Evolutionary conservation across 2,113 vertebrate species (phyloP).

Genomic region (Sceloporus undulatus): DNA sequence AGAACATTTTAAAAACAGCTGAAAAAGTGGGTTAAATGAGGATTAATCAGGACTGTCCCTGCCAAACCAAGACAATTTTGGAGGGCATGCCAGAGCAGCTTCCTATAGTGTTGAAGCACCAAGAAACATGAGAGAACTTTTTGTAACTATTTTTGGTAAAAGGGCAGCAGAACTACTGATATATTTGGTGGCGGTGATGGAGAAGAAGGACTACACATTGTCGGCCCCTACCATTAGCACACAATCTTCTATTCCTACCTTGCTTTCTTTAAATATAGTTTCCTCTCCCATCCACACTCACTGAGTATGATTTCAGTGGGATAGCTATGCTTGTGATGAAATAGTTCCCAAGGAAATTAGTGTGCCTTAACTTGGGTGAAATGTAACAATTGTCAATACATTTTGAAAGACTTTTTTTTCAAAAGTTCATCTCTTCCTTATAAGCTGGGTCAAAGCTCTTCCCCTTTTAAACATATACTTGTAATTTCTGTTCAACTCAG

Average conservation of each 20-base stretch:
- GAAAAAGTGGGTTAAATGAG: too few species aligned
- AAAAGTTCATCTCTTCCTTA: background rate
- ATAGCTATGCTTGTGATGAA: background rate
- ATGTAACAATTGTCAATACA: background rate
- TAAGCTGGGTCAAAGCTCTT: background rate
- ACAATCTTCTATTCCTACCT: background rate
- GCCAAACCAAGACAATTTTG: too few species aligned
- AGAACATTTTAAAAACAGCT: too few species aligned
- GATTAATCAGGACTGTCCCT: too few species aligned
- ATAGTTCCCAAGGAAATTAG: background rate
- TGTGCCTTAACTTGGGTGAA: background rate
- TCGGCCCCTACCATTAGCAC: too few species aligned
- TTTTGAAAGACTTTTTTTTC: background rate
- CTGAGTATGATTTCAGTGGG: background rate
- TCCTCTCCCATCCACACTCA: background rate
- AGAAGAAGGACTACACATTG: too few species aligned
- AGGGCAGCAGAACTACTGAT: too few species aligned
- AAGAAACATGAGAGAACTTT: too few species aligned
- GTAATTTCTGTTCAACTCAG: background rate
- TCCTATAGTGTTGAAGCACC: too few species aligned
- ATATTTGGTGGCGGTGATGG: too few species aligned
- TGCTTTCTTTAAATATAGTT: background rate
- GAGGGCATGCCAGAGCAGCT: too few species aligned
- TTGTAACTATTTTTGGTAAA: too few species aligned
- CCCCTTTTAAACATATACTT: background rate